A percentile compares a stretch with the other conserved stretches of the same genome.
Evolutionary conservation across 1,140 invertebrate species (phyloP).

Genomic region (Heliconius nattereri): DNA sequence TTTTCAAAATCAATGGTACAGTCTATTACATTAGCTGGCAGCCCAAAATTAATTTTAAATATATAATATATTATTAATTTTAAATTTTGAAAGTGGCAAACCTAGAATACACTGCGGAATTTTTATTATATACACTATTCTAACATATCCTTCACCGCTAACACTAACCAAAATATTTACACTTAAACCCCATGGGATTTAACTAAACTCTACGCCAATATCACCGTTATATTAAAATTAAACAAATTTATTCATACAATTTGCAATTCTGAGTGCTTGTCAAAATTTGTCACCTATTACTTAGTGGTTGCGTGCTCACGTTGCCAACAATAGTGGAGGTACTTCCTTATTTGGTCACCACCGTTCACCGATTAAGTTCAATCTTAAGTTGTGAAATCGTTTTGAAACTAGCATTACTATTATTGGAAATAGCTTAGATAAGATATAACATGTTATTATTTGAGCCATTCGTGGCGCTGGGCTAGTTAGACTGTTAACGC

Average conservation of each 20-base stretch:
- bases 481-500: neutral
- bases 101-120: too few relatives aligned
- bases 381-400: slow-evolving; percentile 36
- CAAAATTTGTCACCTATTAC: slow-evolving; percentile 5
- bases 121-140: too few relatives aligned
- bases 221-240: neutral
- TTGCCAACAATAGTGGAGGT: slow-evolving; percentile 31
- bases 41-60: too few relatives aligned
- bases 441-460: slow-evolving; percentile 4
- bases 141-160: neutral
- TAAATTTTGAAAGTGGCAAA: too few relatives aligned
- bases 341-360: slow-evolving; percentile 34
- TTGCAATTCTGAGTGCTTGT: slow-evolving; percentile 3
- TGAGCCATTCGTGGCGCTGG: neutral
- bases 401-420: slow-evolving; percentile 26
- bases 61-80: too few relatives aligned
- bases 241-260: neutral
- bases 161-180: neutral
- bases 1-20: too few relatives aligned
- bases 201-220: neutral
- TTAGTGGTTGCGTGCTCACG: neutral
- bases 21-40: too few relatives aligned
- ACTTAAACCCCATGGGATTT: neutral
- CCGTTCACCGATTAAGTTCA: slow-evolving; percentile 34
- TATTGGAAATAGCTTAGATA: slow-evolving; percentile 20